A percentile compares a stretch with the other conserved stretches of the same genome.
Evolutionary conservation across 2,797 vertebrate genomes (phyloP).

Genomic region (Schizothorax lantsangensis): DNA sequence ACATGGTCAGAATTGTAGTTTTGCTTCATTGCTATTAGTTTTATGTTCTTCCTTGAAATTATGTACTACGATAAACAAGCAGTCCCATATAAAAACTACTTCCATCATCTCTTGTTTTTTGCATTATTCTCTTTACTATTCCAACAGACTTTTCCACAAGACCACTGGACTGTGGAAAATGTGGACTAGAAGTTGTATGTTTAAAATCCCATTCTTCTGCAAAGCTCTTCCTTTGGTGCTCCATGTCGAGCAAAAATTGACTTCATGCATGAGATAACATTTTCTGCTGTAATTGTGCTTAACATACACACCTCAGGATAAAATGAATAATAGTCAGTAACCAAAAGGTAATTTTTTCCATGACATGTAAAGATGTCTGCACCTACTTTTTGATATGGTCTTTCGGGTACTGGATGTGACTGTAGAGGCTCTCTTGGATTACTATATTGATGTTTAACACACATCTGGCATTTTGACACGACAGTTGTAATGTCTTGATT

Average conservation of each 20-base stretch:
- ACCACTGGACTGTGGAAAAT: neutral
- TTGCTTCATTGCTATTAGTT: too few species aligned
- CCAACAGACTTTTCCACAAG: neutral
- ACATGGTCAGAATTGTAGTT: too few species aligned
- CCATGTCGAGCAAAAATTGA: slow-evolving; percentile 24
- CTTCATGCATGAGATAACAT: slow-evolving; percentile 27
- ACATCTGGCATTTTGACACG: too few species aligned
- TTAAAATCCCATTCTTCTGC: neutral
- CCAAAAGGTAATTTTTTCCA: neutral
- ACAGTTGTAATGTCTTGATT: too few species aligned
- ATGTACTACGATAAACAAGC: slow-evolving; percentile 45
- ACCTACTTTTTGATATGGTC: too few species aligned
- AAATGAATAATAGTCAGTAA: slow-evolving; percentile 28
- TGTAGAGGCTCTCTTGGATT: too few species aligned
- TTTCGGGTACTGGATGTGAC: too few species aligned
- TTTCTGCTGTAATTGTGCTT: neutral
- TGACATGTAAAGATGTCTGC: neutral
- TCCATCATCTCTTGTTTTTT: neutral
- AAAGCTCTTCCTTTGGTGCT: slow-evolving; percentile 11
- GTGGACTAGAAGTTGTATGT: neutral
- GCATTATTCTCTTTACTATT: neutral
- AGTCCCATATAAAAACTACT: slow-evolving; percentile 43
- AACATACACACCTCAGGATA: too few species aligned
- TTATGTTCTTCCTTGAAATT: too few species aligned
- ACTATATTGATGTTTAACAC: too few species aligned